Base-by-base conservation (phyloP, 2,888 invertebrate genomes). In the Biston betularia region DNA sequence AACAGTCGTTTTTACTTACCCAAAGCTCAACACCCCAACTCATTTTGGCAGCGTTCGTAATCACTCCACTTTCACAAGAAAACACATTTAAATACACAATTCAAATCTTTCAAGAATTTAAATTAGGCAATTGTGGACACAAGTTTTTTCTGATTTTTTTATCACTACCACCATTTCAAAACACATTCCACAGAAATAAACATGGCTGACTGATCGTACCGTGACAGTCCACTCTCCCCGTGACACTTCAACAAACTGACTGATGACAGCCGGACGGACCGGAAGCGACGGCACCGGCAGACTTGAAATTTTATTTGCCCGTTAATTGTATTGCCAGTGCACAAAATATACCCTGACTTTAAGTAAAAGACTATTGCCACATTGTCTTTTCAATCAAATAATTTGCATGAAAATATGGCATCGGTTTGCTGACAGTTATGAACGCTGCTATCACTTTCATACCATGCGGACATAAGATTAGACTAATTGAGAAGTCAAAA, bases 21-120 rank as follows among this genome's bases (percentile, higher is more conserved):
- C 95, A 95, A 89, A 95, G 95, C 92, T 95, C 95, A 69, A 94
- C 95, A 88, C 95, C 95, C 95, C 95, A 95, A 92, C 95, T 95
- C 95, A 95, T 95, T 92, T 92, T 94, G 79, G 87, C 88, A 80
- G 84, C 81, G 83, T 82, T 82, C 82, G 79, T 83, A 46, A 50
- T 89, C 88, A 87, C 87, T 82, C 87, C 90, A 92, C 87, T 87
- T 81, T 83, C 92, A 92, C 90, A 85, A 83, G 80, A 62, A 52
- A 66, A 62, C 66, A 66, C 66, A 66, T 66, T 62, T 66, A 66
- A 84, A 84, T 85, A 85, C 92, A 90, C 92, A 84, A 77, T 87
- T 87, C 79, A 75, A 74, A 78, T 76, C 87, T 82, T 79, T 85
- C 79, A 71, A 73, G 77, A 82, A 78, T 74, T 80, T 77, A 53